phyloP scores from a whole-genome alignment of 2,888 invertebrate species.

The Epistrophe eligans region DNA sequence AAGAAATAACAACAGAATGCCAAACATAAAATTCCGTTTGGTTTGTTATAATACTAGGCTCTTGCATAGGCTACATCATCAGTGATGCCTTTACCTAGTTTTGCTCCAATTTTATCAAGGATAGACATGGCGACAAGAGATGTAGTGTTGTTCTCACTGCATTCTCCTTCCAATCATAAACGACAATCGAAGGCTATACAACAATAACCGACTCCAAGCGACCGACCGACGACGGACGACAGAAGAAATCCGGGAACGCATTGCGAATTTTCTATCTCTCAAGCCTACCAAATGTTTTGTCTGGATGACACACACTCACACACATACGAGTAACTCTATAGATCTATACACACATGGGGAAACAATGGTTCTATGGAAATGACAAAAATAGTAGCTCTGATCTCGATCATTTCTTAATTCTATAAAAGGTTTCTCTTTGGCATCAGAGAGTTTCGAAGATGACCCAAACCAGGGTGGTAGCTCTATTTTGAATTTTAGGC shows the following conservation, averaged over 20 bases:
- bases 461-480: slow-evolving; percentile 11
- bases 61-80: slow-evolving; percentile 48
- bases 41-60: too few relatives aligned
- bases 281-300: not conserved
- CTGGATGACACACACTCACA: not conserved
- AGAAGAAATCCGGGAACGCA: slow-evolving; percentile 75
- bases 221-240: slow-evolving; percentile 18
- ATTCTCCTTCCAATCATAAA: slow-evolving; percentile 62
- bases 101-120: slow-evolving; percentile 70
- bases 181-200: slow-evolving; percentile 57
- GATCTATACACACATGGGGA: not conserved
- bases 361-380: slow-evolving; percentile 68
- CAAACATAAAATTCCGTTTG: slow-evolving; percentile 68
- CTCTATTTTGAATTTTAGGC: not conserved
- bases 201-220: not conserved
- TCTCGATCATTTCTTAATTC: slow-evolving; percentile 75
- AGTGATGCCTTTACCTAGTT: slow-evolving; percentile 44
- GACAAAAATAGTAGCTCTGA: slow-evolving; percentile 56
- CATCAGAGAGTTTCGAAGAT: slow-evolving; percentile 22
- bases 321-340: not conserved
- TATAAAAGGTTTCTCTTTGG: slow-evolving; percentile 67
- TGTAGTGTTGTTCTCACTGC: slow-evolving; percentile 45
- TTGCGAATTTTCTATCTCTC: slow-evolving; percentile 47
- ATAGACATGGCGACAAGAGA: slow-evolving; percentile 45
- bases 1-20: slow-evolving; percentile 20